Base-by-base conservation (phyloP, 2,888 invertebrate genomes). In the Polydrusus cervinus region DNA sequence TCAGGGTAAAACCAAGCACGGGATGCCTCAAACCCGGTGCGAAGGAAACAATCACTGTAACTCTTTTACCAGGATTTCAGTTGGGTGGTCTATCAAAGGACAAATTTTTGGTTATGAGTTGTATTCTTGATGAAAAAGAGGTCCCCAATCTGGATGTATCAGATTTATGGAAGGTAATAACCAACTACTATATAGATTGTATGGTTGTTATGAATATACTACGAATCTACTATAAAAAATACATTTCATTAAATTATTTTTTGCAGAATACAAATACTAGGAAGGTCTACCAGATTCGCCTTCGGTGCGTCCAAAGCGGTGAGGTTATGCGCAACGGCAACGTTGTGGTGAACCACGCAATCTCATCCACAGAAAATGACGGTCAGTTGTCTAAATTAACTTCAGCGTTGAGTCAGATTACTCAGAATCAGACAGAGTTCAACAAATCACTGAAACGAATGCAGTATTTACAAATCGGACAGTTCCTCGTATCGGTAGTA, bases 81-180 rank as follows among this genome's bases (percentile, higher is more conserved):
- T 81, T 92, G 9, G 90, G 92, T 1, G 90, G 91, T 11, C 89
- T 94, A 0, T 89, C 92, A 0, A 92, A 93, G 84, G 97, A 97
- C 84, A 93, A 96, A 86, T 98, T 98, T 86, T 90, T 97, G 20
- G 92, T 97, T 2, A 94, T 97, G 94, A 93, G 94, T 43, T 91
- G 94, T 79, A 90, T 92, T 45, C 89, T 93, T 0, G 89, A 89
- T 40, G 72, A 69, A 9, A 60, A 74, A 14, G 90, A 91, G 76
- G 81, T 90, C 55, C 88, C 90, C 0, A 83, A 87, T 0, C 90
- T 91, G 78, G 94, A 95, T 80, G 85, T 95, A 8, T 84, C 90
- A 0, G 93, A 94, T 10, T 86, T 96, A 70, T 95, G 95, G 95
- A 94, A 94, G 87, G 91, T 84, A 71, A 77, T 71, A 10, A 5